Evolutionary conservation across 2,888 invertebrate species (phyloP), one percentile per base, ranked within the genome.

Genomic region (Chrysomela aeneicollis): DNA sequence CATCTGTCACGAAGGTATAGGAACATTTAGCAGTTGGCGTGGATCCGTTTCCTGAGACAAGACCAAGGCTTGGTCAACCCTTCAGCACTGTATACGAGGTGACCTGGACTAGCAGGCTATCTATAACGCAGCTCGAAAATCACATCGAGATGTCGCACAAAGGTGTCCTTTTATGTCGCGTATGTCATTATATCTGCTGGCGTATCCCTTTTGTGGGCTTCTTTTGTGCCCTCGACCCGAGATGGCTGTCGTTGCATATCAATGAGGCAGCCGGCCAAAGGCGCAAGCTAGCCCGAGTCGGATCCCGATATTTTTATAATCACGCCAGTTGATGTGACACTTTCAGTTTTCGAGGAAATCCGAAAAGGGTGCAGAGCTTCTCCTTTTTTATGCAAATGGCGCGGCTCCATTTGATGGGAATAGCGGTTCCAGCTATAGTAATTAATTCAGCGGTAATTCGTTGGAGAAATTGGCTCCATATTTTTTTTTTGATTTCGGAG

Each of bases 291-390:
- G 35, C 51, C 15, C 55, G 30, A 22, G 32, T 47, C 30, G 8
- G 81, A 82, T 81, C 82, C 82, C 82, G 82, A 82, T 82, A 82
- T 82, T 82, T 82, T 82, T 82, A 82, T 82, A 82, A 82, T 82
- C 81, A 82, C 76, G 75, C 63, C 69, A 73, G 73, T 75, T 77
- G 76, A 75, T 76, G 75, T 73, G 74, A 76, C 76, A 77, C 80
- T 81, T 78, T 79, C 78, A 78, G 78, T 79, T 77, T 79, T 73
- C 75, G 77, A 74, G 77, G 73, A 67, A 73, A 73, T 74, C 74
- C 64, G 53, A 68, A 65, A 79, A 81, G 79, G 80, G 78, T 77
- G 79, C 77, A 78, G 78, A 79, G 79, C 80, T 78, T 79, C 79
- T 81, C 79, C 81, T 82, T 81, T 82, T 82, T 82, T 78, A 82